A percentile compares a stretch with the other conserved stretches of the same genome.
Conservation (phyloP, 2,113 vertebrate genomes). For the Heterochromis multidens region DNA sequence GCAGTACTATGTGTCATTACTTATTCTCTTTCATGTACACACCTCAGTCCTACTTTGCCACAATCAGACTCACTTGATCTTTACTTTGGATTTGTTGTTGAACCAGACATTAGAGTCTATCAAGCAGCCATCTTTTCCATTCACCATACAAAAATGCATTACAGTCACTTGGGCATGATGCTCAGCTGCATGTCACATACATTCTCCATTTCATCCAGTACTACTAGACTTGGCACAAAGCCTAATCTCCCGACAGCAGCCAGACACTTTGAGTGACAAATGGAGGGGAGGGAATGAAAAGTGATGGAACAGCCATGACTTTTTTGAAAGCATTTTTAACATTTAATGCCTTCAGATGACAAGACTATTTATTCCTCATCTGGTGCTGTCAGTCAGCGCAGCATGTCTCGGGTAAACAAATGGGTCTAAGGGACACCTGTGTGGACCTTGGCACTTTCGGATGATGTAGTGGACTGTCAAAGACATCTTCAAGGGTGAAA, state of each 20-base stretch:
- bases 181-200: background rate
- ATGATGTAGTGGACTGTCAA: background rate
- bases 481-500: background rate
- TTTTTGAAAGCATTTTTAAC: constrained; percentile 14
- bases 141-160: background rate
- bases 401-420: background rate
- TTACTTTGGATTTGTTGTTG: background rate
- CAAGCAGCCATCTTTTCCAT: background rate
- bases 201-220: background rate
- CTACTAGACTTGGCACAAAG: constrained; percentile 1
- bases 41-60: background rate
- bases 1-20: background rate
- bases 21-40: background rate
- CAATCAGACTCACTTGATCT: background rate
- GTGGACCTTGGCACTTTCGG: background rate
- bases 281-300: constrained; percentile 29
- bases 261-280: constrained; percentile 25
- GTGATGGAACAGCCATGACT: constrained; percentile 3
- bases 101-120: background rate
- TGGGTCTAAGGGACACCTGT: background rate
- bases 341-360: constrained; percentile 5
- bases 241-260: constrained; percentile 25
- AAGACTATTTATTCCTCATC: constrained; percentile 9
- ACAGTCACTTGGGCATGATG: background rate
- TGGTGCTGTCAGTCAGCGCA: constrained; percentile 16